Conservation (phyloP, 2,113 vertebrate species). For the Nycticebus coucang region DNA sequence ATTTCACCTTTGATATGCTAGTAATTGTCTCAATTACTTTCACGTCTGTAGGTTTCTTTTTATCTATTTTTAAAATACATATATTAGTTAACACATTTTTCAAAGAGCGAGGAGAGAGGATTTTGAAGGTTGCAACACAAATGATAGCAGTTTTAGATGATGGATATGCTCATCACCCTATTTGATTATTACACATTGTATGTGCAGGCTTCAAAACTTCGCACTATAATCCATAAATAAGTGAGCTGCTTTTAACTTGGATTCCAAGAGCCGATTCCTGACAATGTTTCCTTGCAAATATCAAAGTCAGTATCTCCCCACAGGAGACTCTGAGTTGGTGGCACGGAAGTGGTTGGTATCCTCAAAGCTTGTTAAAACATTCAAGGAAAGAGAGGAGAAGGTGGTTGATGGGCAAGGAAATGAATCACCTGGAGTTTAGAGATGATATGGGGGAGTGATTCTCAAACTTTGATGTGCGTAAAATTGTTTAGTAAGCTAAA, state of each 20-base stretch:
- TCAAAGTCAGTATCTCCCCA: background rate
- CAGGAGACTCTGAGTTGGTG: background rate
- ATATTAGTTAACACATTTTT: background rate
- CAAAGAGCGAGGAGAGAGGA: background rate
- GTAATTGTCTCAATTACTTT: constrained; percentile 48
- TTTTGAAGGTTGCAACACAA: background rate
- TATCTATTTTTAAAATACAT: background rate
- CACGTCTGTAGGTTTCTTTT: constrained; percentile 4
- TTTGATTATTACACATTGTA: background rate
- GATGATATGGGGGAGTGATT: background rate
- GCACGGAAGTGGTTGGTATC: background rate
- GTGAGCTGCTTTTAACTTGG: constrained; percentile 31
- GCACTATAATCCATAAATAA: background rate
- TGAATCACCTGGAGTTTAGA: background rate
- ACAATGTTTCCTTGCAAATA: background rate
- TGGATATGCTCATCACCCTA: background rate
- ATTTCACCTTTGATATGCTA: constrained; percentile 37
- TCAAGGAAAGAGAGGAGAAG: background rate
- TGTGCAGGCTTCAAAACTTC: background rate
- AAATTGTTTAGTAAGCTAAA: background rate
- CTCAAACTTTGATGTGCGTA: background rate
- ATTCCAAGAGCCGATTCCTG: background rate
- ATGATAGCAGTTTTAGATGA: background rate
- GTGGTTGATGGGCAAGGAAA: background rate
- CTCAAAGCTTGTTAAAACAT: background rate